These are phyloP conservation scores for Troides helena DNA, from an alignment of 2,888 invertebrate species.

Conservation along the genomic window DNA sequence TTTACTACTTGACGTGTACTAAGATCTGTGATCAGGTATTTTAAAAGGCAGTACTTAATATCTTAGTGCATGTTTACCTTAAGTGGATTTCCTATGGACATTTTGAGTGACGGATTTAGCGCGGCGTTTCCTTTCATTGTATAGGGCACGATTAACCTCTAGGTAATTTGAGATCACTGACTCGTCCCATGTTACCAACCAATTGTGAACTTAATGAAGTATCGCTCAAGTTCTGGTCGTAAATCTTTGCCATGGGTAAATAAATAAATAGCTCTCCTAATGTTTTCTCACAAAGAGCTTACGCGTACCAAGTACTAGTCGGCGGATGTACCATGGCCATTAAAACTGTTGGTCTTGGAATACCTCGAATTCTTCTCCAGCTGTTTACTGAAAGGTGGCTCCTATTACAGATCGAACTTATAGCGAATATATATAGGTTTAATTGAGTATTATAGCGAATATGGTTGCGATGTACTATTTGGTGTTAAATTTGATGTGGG, in stretches of 20 bases:
- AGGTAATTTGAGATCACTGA: slow-evolving; percentile 8
- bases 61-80: slow-evolving; percentile 8
- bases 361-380: too few species aligned
- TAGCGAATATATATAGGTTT: too few species aligned
- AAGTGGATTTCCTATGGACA: slow-evolving; percentile 12
- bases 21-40: neutral
- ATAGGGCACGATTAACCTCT: slow-evolving; percentile 4
- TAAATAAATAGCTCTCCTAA: neutral
- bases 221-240: neutral
- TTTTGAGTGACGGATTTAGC: slow-evolving; percentile 20
- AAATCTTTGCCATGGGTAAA: neutral
- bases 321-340: too few species aligned
- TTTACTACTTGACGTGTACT: neutral
- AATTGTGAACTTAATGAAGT: neutral
- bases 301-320: neutral
- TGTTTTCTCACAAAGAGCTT: neutral
- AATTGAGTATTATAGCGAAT: neutral
- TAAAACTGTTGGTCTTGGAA: too few species aligned
- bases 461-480: neutral
- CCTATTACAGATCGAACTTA: too few species aligned
- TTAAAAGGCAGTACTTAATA: neutral
- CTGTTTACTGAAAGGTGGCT: too few species aligned
- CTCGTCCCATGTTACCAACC: neutral
- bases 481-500: too few species aligned
- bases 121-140: slow-evolving; percentile 20